Conservation (phyloP, 2,797 vertebrate species). For the Oreortyx pictus region DNA sequence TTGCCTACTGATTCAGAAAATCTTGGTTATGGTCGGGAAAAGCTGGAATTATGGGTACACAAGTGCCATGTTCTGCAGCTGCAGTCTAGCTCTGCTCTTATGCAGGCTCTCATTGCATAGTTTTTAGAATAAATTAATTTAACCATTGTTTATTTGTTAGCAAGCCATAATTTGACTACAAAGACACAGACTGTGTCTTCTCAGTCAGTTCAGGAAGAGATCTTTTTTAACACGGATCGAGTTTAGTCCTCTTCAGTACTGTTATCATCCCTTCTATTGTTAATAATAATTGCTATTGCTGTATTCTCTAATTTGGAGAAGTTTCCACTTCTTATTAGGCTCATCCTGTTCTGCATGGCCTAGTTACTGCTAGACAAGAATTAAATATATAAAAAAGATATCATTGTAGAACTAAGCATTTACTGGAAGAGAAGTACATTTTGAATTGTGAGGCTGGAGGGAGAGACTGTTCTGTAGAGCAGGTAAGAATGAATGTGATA, state of each 20-base stretch:
- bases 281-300: neutral
- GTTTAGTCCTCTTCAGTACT: neutral
- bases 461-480: neutral
- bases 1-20: neutral
- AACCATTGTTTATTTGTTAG: neutral
- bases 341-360: neutral
- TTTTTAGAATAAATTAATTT: neutral
- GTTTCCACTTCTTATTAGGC: neutral
- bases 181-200: neutral
- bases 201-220: neutral
- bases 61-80: neutral
- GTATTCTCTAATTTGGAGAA: neutral
- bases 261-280: neutral
- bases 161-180: neutral
- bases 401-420: neutral
- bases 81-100: neutral
- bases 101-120: neutral
- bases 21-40: neutral
- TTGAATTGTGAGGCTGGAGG: neutral
- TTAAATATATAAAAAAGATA: neutral
- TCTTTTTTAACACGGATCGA: neutral
- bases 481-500: neutral
- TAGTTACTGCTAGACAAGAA: neutral
- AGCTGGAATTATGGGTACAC: neutral
- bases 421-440: neutral